phyloP scores from a whole-genome alignment of 2,797 vertebrate genomes.

The Lacerta bilineata region DNA sequence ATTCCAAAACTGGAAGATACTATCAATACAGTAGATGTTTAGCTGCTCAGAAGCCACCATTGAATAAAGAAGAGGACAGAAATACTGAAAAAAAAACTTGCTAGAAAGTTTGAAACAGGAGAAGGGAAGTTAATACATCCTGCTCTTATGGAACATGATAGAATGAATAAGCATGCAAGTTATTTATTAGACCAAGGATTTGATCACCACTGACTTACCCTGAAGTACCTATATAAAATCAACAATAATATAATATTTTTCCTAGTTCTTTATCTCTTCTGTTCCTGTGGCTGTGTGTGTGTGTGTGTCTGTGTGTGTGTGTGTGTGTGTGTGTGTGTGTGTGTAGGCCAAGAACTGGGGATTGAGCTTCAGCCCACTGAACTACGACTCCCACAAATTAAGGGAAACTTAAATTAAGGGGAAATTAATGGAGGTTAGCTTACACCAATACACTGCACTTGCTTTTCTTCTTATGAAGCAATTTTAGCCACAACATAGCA shows the following conservation, averaged over 20 bases:
- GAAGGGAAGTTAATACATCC: too few species aligned
- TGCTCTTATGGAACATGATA: too few species aligned
- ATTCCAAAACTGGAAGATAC: slow-evolving; percentile 34
- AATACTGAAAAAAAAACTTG: neutral
- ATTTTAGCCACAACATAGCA: neutral
- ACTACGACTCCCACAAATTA: too few species aligned
- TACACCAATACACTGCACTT: neutral
- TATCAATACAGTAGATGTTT: slow-evolving; percentile 31
- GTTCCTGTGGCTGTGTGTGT: too few species aligned
- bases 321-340: too few species aligned
- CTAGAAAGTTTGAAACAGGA: too few species aligned
- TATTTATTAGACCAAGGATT: slow-evolving; percentile 38
- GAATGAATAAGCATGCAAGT: neutral
- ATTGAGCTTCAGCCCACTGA: too few species aligned
- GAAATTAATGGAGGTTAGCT: neutral
- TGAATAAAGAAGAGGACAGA: slow-evolving; percentile 7
- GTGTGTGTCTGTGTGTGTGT: too few species aligned
- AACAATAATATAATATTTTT: too few species aligned
- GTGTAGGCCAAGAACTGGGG: too few species aligned
- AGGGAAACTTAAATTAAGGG: too few species aligned
- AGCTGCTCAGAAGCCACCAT: slow-evolving; percentile 41
- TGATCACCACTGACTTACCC: slow-evolving; percentile 43
- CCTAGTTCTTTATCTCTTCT: too few species aligned
- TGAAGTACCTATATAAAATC: slow-evolving; percentile 22
- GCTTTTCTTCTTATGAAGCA: neutral